Evolutionary conservation across 1,140 invertebrate species (phyloP).

Genomic region (Euura saliciscinereae): DNA sequence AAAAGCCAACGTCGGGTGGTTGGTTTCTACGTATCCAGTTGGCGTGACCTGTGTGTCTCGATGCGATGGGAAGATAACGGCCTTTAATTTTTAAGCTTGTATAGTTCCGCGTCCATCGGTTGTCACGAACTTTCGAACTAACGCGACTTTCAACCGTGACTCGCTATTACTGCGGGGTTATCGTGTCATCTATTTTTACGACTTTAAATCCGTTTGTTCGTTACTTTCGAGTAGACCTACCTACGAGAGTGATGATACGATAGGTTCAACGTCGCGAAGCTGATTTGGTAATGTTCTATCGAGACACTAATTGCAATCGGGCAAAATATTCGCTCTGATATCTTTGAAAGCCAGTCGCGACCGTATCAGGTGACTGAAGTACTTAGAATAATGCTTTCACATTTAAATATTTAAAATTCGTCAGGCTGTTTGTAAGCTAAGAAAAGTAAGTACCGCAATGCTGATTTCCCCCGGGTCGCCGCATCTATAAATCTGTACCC

Average conservation of each 20-base stretch:
- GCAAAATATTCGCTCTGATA: too few species aligned
- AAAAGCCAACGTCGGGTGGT: neutral
- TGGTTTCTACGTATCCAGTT: neutral
- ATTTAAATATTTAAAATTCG: neutral
- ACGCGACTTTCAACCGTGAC: neutral
- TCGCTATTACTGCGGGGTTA: neutral
- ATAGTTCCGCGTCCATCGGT: neutral
- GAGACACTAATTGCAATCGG: too few species aligned
- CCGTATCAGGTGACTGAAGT: too few species aligned
- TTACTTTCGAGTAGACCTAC: neutral
- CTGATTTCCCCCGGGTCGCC: constrained; percentile 43
- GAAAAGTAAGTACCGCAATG: constrained; percentile 22
- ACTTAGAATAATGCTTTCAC: neutral
- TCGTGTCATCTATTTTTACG: constrained; percentile 5
- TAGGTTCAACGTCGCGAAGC: too few species aligned
- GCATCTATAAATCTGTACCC: constrained; percentile 45
- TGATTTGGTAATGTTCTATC: too few species aligned
- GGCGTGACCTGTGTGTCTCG: neutral
- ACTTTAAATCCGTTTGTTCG: neutral
- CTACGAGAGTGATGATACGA: too few species aligned
- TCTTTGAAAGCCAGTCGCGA: too few species aligned
- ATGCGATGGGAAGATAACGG: neutral
- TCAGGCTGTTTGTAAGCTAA: neutral
- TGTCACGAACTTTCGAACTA: neutral
- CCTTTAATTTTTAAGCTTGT: neutral